A percentile compares a stretch with the other conserved stretches of the same genome.
Evolutionary conservation across 37 sponge, comb jelly and placozoan species (phyloP).

Genomic region (Theonella swinhoei): DNA sequence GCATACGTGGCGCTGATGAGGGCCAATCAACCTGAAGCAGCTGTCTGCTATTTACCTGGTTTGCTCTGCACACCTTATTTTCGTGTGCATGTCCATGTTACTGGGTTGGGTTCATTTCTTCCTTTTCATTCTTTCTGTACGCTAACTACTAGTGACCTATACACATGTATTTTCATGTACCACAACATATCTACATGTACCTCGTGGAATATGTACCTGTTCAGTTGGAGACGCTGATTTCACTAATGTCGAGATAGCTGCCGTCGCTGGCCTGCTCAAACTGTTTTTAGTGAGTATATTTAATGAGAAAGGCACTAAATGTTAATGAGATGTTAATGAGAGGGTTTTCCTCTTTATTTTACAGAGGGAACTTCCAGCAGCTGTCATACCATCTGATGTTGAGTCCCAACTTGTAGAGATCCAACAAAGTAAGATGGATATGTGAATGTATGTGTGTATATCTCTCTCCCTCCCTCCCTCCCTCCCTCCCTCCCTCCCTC

Average conservation of each 20-base stretch:
- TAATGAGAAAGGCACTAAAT: no score
- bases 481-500: constrained; percentile 10
- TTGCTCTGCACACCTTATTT: no score
- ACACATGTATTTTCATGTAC: no score
- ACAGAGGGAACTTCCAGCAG: constrained; percentile 75
- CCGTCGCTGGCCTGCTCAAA: constrained; percentile 75
- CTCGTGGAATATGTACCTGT: neutral
- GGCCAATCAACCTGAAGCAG: no score
- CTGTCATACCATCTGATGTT: constrained; percentile 63
- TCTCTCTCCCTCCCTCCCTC: constrained; percentile 27
- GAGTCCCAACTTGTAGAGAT: constrained; percentile 35
- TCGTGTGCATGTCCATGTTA: no score
- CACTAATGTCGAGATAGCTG: constrained; percentile 45
- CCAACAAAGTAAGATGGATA: constrained; percentile 52
- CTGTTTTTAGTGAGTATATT: constrained; percentile 62
- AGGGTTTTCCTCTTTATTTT: neutral
- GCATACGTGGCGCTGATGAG: no score
- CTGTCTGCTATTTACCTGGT: no score
- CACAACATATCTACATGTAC: neutral
- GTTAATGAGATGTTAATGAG: neutral
- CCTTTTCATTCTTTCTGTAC: no score
- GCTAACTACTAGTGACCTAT: no score
- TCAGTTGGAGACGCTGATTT: constrained; percentile 80
- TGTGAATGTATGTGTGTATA: neutral
- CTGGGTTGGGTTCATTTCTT: no score